Percentiles rank a stretch among this genome's conserved stretches.
Evolutionary conservation across 92 coral and sea anemone species (phyloP).

Genomic region (Blastomussa wellsi): DNA sequence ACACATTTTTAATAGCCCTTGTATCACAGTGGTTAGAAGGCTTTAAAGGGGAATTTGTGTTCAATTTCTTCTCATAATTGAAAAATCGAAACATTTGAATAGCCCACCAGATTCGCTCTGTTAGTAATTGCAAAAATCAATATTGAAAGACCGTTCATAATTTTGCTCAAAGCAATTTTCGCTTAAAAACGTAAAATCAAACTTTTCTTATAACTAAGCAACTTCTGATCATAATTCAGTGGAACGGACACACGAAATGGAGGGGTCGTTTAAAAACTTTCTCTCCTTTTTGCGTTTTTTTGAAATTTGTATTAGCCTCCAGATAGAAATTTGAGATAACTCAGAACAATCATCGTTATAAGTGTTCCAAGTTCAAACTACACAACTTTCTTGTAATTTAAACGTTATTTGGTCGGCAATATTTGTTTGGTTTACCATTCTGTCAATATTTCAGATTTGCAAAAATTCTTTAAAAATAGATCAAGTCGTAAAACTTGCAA

Average conservation of each 20-base stretch:
- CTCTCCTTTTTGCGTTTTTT: background rate
- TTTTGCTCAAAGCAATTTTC: conserved; percentile 1
- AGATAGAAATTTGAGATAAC: background rate
- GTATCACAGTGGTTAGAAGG: background rate
- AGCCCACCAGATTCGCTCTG: background rate
- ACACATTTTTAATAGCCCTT: background rate
- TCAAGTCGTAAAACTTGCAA: background rate
- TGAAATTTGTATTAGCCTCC: background rate
- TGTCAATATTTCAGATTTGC: background rate
- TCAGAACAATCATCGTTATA: background rate
- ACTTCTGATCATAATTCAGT: too few relatives aligned
- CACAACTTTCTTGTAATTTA: background rate
- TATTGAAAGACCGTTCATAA: too few relatives aligned
- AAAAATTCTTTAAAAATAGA: background rate
- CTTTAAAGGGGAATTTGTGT: background rate
- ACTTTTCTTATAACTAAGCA: background rate
- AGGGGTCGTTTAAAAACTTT: background rate
- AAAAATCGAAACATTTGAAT: background rate
- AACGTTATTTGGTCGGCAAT: background rate
- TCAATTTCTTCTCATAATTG: background rate
- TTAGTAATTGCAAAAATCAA: background rate
- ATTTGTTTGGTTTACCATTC: background rate
- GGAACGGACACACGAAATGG: background rate
- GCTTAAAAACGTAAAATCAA: background rate
- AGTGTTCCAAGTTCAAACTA: background rate